A percentile compares a stretch with the other conserved stretches of the same genome.
Conservation (phyloP, 2,113 vertebrate genomes). For the Siphamia tubifer region DNA sequence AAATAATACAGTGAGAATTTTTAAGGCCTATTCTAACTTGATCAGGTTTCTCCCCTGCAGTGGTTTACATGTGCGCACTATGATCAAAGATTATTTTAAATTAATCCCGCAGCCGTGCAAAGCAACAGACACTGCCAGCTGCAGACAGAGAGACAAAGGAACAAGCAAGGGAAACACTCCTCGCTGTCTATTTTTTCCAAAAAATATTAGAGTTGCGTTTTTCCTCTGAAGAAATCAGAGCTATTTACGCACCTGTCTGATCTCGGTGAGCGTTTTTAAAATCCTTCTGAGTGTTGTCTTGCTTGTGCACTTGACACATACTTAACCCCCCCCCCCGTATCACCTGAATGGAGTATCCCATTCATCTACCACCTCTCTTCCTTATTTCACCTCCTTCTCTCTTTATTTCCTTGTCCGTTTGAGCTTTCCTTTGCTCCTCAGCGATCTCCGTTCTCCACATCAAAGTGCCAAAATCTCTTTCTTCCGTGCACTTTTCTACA, state of each 20-base stretch:
- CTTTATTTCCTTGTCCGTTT: not conserved
- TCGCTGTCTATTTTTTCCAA: not conserved
- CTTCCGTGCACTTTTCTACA: constrained; percentile 15
- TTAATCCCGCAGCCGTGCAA: not conserved
- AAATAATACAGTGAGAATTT: too few relatives aligned
- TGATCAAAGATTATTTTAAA: constrained; percentile 25
- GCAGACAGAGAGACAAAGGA: constrained; percentile 2
- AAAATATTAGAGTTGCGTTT: not conserved
- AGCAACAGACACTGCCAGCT: constrained; percentile 2
- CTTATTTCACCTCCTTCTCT: not conserved
- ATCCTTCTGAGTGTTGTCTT: constrained; percentile 3
- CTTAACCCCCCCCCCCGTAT: not conserved
- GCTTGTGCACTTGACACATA: constrained; percentile 6
- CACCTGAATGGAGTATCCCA: constrained; percentile 12
- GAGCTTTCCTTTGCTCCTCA: not conserved
- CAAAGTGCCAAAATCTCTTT: constrained; percentile 16
- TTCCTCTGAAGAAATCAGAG: not conserved
- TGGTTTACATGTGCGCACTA: not conserved
- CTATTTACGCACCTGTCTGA: not conserved
- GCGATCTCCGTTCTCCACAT: constrained; percentile 28
- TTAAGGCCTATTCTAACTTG: not conserved
- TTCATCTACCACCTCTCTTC: not conserved
- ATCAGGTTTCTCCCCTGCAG: not conserved
- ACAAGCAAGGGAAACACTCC: not conserved
- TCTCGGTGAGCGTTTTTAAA: not conserved